These are phyloP conservation scores for Anastrepha ludens DNA, from an alignment of 1,140 invertebrate genomes.

Conservation along the genomic window DNA sequence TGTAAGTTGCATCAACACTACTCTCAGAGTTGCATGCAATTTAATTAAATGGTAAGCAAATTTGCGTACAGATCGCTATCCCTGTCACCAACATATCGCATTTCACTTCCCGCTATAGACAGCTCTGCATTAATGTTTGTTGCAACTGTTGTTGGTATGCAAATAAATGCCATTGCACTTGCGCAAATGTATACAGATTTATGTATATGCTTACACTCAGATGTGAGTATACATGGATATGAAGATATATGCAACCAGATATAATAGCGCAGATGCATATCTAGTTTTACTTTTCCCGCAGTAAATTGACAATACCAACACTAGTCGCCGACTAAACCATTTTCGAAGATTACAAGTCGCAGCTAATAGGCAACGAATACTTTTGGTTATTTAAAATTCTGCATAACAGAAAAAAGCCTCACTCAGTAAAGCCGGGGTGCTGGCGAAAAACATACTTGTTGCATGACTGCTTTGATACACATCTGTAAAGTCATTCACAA, in stretches of 20 bases:
- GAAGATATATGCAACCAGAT: neutral
- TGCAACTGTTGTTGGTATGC: slow-evolving; percentile 10
- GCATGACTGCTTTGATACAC: too few relatives aligned
- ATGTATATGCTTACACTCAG: neutral
- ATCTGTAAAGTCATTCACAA: too few relatives aligned
- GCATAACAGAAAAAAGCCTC: too few relatives aligned
- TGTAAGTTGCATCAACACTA: slow-evolving; percentile 50
- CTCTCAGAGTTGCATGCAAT: slow-evolving; percentile 37
- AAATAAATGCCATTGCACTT: slow-evolving; percentile 42
- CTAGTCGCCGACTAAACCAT: neutral
- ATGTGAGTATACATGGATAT: neutral
- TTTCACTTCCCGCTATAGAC: slow-evolving; percentile 25
- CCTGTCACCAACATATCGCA: slow-evolving; percentile 43
- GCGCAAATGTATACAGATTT: neutral
- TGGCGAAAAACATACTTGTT: too few relatives aligned
- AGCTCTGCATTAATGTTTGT: neutral
- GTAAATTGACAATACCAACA: neutral
- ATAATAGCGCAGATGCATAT: neutral
- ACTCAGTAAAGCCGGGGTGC: too few relatives aligned
- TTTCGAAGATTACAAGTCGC: too few relatives aligned
- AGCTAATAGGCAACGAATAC: too few relatives aligned
- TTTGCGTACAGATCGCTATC: slow-evolving; percentile 47
- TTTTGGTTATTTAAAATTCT: too few relatives aligned
- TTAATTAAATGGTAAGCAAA: slow-evolving; percentile 53
- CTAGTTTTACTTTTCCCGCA: neutral